A percentile compares a stretch with the other conserved stretches of the same genome.
Conservation (phyloP, 2,797 vertebrate species). For the Liparis tanakae region DNA sequence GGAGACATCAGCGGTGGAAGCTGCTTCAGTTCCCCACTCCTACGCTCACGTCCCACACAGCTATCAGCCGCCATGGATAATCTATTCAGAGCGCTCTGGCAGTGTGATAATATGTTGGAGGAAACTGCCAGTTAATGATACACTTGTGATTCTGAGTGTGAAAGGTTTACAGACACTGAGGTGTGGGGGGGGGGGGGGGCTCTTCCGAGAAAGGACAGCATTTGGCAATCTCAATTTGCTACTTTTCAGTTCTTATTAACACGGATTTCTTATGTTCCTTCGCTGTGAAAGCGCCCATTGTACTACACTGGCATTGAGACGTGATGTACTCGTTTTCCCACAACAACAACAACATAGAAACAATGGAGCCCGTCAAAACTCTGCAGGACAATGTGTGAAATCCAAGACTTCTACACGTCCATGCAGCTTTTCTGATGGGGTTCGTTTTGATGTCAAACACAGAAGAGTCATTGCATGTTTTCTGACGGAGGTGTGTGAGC, state of each 20-base stretch:
- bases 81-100: conserved; percentile 73
- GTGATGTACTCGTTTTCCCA: not conserved
- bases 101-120: conserved; percentile 68
- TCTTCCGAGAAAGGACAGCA: conserved; percentile 21
- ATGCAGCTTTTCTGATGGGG: conserved; percentile 1
- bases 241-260: conserved; percentile 9
- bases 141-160: conserved; percentile 62
- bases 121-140: conserved; percentile 69
- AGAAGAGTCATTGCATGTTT: not conserved
- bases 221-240: conserved; percentile 30
- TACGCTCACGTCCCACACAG: conserved; percentile 74
- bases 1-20: conserved; percentile 57
- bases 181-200: no score
- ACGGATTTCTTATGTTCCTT: not conserved
- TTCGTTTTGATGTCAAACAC: not conserved
- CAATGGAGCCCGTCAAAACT: not conserved
- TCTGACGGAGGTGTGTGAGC: no score
- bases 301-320: not conserved
- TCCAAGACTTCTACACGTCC: not conserved
- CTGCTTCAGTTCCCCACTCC: conserved; percentile 65
- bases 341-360: not conserved
- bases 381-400: not conserved
- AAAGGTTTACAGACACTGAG: conserved; percentile 60
- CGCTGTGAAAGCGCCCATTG: not conserved
- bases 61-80: conserved; percentile 72